These are phyloP conservation scores for Epinotia ramella DNA, from an alignment of 2,888 invertebrate genomes.

Conservation along the genomic window DNA sequence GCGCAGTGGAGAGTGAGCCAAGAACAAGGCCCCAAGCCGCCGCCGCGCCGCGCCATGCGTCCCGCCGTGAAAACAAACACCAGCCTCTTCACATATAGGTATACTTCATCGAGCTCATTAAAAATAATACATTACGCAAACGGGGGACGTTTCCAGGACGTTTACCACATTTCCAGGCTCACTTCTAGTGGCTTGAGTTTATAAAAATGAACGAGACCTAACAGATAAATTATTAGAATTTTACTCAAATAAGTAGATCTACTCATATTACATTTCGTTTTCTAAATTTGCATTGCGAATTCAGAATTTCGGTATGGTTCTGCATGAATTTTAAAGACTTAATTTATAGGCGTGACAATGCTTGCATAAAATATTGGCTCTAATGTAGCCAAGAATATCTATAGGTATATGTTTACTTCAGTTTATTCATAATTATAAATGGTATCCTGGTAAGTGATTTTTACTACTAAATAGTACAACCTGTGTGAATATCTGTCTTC, in stretches of 20 bases:
- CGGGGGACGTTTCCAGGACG: too few species aligned
- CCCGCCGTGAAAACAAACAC: conserved; percentile 10
- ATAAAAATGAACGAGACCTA: background rate
- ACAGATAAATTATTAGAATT: background rate
- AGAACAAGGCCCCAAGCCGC: background rate
- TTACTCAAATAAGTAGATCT: conserved; percentile 19
- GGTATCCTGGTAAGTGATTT: background rate
- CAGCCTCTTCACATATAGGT: conserved; percentile 20
- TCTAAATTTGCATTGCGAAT: conserved; percentile 64
- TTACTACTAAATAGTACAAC: background rate
- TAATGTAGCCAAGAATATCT: background rate
- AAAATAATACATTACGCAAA: conserved; percentile 2
- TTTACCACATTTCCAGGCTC: background rate
- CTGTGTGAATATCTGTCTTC: background rate
- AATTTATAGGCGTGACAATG: conserved; percentile 40
- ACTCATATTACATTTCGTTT: conserved; percentile 60
- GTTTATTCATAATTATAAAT: background rate
- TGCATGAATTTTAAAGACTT: conserved; percentile 61
- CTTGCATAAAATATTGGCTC: conserved; percentile 32
- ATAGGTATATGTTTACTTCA: background rate
- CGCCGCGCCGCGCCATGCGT: conserved; percentile 3
- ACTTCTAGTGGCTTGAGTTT: background rate
- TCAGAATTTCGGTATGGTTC: conserved; percentile 55
- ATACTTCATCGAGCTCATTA: conserved; percentile 8
- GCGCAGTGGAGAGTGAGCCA: background rate